These are phyloP conservation scores for Leptopilina syphax DNA, from an alignment of 2,888 invertebrate genomes.

Conservation along the genomic window DNA sequence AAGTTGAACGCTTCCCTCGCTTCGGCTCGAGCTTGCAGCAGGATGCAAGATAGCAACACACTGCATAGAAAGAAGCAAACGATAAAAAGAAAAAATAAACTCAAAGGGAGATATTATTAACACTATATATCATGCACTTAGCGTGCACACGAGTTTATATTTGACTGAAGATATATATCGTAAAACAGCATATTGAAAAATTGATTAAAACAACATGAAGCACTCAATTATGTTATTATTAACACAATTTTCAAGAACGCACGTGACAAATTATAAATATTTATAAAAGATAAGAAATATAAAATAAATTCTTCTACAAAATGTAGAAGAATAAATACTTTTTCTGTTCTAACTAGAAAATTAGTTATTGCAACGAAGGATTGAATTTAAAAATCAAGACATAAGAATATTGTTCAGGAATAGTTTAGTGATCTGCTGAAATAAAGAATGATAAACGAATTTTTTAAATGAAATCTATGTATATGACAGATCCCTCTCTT, in stretches of 20 bases:
- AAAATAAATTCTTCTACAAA: too few relatives aligned
- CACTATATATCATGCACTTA: conserved; percentile 38
- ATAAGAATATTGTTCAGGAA: too few relatives aligned
- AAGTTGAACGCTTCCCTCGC: conserved; percentile 19
- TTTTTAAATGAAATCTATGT: not conserved
- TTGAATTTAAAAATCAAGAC: too few relatives aligned
- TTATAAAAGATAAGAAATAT: too few relatives aligned
- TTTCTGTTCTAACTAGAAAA: too few relatives aligned
- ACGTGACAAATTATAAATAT: too few relatives aligned
- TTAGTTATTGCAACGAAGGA: too few relatives aligned
- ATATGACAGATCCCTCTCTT: not conserved
- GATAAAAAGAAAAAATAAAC: conserved; percentile 4
- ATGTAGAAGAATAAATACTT: too few relatives aligned
- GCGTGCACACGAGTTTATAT: conserved; percentile 14
- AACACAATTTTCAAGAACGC: too few relatives aligned
- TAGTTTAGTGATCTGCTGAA: too few relatives aligned
- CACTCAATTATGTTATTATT: not conserved
- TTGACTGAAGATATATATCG: conserved; percentile 26
- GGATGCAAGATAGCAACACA: conserved; percentile 19
- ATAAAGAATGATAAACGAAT: too few relatives aligned
- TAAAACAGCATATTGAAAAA: not conserved
- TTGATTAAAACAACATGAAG: not conserved
- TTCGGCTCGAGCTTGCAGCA: conserved; percentile 7
- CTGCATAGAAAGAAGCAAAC: not conserved
- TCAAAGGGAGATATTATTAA: conserved; percentile 26